Base-by-base conservation (phyloP, 2,797 vertebrate genomes). In the Enteromius unitaeniatus region DNA sequence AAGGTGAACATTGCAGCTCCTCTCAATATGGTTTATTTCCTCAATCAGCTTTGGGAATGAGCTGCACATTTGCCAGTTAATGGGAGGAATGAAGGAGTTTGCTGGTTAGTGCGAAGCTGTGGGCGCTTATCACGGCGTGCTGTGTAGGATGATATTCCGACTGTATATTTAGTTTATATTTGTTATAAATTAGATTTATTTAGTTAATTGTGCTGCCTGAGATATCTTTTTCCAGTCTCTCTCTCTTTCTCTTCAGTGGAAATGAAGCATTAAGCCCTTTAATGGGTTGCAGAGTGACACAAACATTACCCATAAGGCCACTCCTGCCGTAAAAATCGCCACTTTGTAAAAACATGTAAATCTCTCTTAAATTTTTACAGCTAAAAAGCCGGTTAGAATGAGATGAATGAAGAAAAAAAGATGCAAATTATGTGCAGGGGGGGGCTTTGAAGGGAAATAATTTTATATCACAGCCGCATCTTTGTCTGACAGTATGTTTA, bases 1-100 rank as follows among this genome's bases (percentile, higher is more conserved):
- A 78, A 77, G 78, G 75, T 87, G 79, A 86, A 83, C 75, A 64
- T 81, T 82, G 62, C 72, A 13, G 83, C 68, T 68, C 64, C 19
- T 51, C 87, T 83, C 83, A 13, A 26, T 26, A 49, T 70, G 55
- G 34, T 85, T 80, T 67, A 58, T 73, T 79, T 81, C 47, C 55
- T 79, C 28, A 69, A 77, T 68, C 75, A 75, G 34, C 49, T 51
- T 72, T 75, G 51, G 45, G 64, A 70, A 62, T 65, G 53, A 84
- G 45, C 79, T 78, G 84, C 14, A 6, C 1, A 53, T 85, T 86
- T 81, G 70, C 80, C 51, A 23, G 34, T 21, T 74, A 85, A 81
- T 78, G 73, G 81, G 40, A 73, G 21, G 67, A 67, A 51, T n/a
- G 75, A 79, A 64, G 74, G 77, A 77, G 40, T 73, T 82, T 64